A percentile compares a stretch with the other conserved stretches of the same genome.
phyloP scores from a whole-genome alignment of 1,140 invertebrate species.

The Drosophila pandora region DNA sequence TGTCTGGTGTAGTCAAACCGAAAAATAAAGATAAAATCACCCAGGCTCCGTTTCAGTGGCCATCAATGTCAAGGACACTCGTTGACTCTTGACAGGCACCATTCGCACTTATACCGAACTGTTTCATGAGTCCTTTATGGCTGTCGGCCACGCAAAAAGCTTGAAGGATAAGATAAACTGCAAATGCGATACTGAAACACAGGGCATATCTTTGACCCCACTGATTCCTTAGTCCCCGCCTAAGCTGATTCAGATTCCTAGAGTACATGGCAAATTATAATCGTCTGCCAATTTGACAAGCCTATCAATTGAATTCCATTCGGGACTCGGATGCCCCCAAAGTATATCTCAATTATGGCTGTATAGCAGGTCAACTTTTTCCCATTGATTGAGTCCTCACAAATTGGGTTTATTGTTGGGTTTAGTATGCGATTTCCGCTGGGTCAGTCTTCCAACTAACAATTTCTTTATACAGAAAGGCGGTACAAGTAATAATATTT shows the following conservation, averaged over 20 bases:
- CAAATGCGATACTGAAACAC: slow-evolving; percentile 35
- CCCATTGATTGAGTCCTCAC: slow-evolving; percentile 45
- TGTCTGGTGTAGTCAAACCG: slow-evolving; percentile 16
- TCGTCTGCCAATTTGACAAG: slow-evolving; percentile 68
- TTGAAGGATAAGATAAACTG: slow-evolving; percentile 20
- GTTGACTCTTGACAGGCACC: slow-evolving; percentile 28
- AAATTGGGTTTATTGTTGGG: slow-evolving; percentile 73
- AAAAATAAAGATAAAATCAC: slow-evolving; percentile 18
- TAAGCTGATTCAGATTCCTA: slow-evolving; percentile 22
- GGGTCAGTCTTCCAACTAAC: slow-evolving; percentile 16
- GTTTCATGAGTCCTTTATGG: slow-evolving; percentile 31
- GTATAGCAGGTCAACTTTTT: slow-evolving; percentile 6
- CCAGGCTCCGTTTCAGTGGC: slow-evolving; percentile 7
- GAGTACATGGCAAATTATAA: slow-evolving; percentile 65
- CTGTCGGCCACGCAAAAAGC: not conserved
- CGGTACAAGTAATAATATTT: slow-evolving; percentile 37
- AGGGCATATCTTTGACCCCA: slow-evolving; percentile 51
- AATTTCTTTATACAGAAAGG: slow-evolving; percentile 17
- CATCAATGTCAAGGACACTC: slow-evolving; percentile 62
- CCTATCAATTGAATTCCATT: slow-evolving; percentile 70
- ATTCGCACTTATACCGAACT: slow-evolving; percentile 47
- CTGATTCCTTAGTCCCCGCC: slow-evolving; percentile 18
- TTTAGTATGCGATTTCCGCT: slow-evolving; percentile 36
- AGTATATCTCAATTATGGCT: slow-evolving; percentile 46
- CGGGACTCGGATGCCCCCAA: slow-evolving; percentile 17